phyloP scores from a whole-genome alignment of 2,113 vertebrate genomes.

The Microcebus jonahi region DNA sequence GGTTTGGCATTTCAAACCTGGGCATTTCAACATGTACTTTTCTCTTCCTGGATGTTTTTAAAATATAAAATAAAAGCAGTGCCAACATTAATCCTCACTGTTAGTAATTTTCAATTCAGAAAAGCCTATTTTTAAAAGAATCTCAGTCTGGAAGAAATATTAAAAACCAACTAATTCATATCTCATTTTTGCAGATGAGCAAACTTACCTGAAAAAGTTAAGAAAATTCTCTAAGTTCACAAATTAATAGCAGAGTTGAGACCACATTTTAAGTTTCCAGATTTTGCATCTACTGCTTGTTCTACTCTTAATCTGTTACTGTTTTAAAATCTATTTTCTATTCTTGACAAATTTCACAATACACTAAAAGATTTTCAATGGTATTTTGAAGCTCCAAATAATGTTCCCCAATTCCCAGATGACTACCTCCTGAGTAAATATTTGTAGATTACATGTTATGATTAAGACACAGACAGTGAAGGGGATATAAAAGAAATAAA shows the following conservation, averaged over 20 bases:
- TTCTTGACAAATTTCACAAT: background rate
- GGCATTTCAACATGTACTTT: background rate
- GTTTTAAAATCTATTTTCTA: background rate
- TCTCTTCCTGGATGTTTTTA: background rate
- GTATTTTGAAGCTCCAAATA: background rate
- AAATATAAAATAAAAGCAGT: slow-evolving; percentile 29
- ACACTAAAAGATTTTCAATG: background rate
- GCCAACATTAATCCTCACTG: background rate
- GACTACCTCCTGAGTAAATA: background rate
- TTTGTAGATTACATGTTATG: background rate
- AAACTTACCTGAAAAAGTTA: slow-evolving; percentile 52
- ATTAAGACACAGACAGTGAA: background rate
- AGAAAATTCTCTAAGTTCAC: slow-evolving; percentile 9
- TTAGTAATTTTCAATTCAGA: background rate
- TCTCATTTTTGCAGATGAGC: background rate
- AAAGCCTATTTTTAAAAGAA: background rate
- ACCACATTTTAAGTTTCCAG: slow-evolving; percentile 40
- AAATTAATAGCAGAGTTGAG: slow-evolving; percentile 27
- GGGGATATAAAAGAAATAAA: background rate
- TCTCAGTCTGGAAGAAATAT: background rate
- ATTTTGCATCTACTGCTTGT: background rate
- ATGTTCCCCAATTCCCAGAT: background rate
- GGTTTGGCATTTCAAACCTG: slow-evolving; percentile 3
- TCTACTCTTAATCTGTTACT: background rate
- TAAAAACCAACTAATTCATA: background rate